Evolutionary conservation across 2,888 invertebrate genomes (phyloP), one percentile per base, ranked within the genome.

Genomic region (Chymomyza procnemis): DNA sequence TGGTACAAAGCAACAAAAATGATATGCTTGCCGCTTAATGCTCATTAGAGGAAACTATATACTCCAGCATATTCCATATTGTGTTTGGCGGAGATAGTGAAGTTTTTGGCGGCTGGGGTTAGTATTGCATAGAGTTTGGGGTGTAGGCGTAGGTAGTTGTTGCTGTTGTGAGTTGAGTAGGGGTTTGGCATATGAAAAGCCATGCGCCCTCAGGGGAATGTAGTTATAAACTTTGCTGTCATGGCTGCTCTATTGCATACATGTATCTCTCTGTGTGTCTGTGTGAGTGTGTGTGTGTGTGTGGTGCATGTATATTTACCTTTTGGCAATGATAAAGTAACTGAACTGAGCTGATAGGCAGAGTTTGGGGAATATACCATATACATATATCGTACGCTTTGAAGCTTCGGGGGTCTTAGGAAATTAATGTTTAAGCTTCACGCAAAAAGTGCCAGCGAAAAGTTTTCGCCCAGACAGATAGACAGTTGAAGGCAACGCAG

Each of bases 341-440:
- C 74, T 74, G 75, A 66, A 75, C 71, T n/a, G 74, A 74, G 76
- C 63, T 54, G 4, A n/a, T 14, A 14, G 57, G 1, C 30, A 60
- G 54, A 64, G 61, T 21, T 54, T 18, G 64, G 58, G 58, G 64
- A 54, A 66, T 63, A 26, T 26, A 22, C 4, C 2, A 22, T 22
- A 22, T 22, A 22, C 22, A n/a, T n/a, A n/a, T n/a, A n/a, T n/a
- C n/a, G 71, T 66, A 48, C n/a, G 60, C 21, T 57, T 19, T 26
- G 55, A n/a, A 21, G 55, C 18, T n/a, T 19, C 26, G 16, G 46
- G 34, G 30, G 30, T 57, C n/a, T 30, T 30, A 14, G 21, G 78
- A 88, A 88, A 87, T 87, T 82, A 83, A 86, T 86, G 88, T 81
- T 83, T 76, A 80, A 85, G 85, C 83, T 83, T 83, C 79, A 78